These are phyloP conservation scores for Delichon dasypus DNA, from an alignment of 2,797 vertebrate genomes.

Conservation along the genomic window DNA sequence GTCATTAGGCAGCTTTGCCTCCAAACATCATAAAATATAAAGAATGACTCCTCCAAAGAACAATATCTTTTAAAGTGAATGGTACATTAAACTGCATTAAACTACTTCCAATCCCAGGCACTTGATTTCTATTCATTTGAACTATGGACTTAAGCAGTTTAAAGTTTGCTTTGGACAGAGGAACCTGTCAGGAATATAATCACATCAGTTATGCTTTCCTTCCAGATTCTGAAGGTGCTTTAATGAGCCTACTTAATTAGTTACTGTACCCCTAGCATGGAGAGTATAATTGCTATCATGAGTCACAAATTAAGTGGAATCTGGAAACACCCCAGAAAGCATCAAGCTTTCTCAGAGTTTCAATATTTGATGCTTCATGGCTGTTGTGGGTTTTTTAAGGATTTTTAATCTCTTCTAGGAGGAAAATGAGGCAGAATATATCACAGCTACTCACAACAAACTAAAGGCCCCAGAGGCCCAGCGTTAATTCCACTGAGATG, in stretches of 20 bases:
- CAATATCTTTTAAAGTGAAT: not conserved
- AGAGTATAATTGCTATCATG: slow-evolving; percentile 31
- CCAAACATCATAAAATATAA: slow-evolving; percentile 21
- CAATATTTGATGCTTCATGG: not conserved
- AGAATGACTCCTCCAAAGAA: not conserved
- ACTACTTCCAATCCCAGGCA: not conserved
- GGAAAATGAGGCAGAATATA: slow-evolving; percentile 6
- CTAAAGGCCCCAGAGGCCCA: not conserved
- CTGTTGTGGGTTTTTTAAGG: not conserved
- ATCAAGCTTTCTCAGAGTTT: slow-evolving; percentile 3
- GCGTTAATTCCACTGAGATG: not conserved
- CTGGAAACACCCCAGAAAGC: slow-evolving; percentile 15
- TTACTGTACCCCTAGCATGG: not conserved
- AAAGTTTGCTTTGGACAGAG: not conserved
- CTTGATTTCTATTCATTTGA: not conserved
- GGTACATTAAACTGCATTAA: not conserved
- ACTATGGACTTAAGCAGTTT: not conserved
- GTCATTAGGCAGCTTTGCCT: not conserved
- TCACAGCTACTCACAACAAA: not conserved
- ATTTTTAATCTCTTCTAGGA: not conserved
- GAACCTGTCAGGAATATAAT: slow-evolving; percentile 24
- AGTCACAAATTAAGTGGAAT: not conserved
- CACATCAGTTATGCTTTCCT: slow-evolving; percentile 15
- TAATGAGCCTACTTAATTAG: slow-evolving; percentile 33
- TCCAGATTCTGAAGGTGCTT: slow-evolving; percentile 7